These are phyloP conservation scores for Dissostichus mawsoni DNA, from an alignment of 2,113 vertebrate genomes.

Conservation along the genomic window DNA sequence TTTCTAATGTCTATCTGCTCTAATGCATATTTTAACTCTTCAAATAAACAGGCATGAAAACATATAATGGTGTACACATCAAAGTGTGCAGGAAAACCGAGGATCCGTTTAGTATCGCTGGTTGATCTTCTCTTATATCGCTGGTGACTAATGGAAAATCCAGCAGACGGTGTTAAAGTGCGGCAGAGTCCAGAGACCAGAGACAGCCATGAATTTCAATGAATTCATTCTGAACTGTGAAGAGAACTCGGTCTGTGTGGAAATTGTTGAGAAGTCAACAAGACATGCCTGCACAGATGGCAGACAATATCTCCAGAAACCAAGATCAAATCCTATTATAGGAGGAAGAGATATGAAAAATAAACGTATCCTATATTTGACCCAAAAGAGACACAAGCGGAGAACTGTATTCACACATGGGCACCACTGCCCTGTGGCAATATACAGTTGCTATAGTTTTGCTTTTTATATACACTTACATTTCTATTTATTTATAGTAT, in stretches of 20 bases:
- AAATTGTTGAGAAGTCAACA: not conserved
- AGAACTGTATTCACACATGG: too few species aligned
- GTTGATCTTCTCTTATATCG: not conserved
- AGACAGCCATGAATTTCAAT: slow-evolving; percentile 1
- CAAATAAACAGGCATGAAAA: not conserved
- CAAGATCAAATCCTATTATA: not conserved
- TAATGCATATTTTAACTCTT: not conserved
- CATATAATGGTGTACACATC: not conserved
- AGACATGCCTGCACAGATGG: not conserved
- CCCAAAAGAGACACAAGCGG: too few species aligned
- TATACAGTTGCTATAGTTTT: too few species aligned
- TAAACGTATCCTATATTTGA: too few species aligned
- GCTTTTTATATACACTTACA: too few species aligned
- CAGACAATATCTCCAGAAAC: not conserved
- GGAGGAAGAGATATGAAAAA: not conserved
- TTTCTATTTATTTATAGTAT: too few species aligned
- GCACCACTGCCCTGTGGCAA: too few species aligned
- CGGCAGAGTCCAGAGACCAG: slow-evolving; percentile 8
- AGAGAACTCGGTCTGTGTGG: not conserved
- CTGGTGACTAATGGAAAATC: not conserved
- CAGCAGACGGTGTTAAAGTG: not conserved
- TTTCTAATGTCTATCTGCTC: not conserved
- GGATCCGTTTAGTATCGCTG: not conserved
- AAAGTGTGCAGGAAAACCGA: not conserved
- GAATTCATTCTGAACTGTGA: not conserved